Evolutionary conservation across 2,888 invertebrate species (phyloP), one percentile per base, ranked within the genome.

Genomic region (Villa cingulata): DNA sequence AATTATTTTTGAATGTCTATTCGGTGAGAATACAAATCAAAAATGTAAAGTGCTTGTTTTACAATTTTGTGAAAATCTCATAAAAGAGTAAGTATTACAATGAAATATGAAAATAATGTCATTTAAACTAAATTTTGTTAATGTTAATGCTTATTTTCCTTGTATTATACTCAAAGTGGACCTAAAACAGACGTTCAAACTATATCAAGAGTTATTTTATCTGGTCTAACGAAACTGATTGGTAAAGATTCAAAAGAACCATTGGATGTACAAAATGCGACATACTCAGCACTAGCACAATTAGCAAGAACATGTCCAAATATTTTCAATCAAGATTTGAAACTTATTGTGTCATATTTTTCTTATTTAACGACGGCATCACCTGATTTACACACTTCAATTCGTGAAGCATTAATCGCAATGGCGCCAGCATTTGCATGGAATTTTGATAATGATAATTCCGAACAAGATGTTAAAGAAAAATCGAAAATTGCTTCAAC

Each of bases 1-100:
- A 80, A 84, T 88, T 37, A 81, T 91, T 45, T 92, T 91, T 67
- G 89, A 91, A 57, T 84, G 88, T 4, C 70, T 94, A 14, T 90
- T 86, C 65, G 90, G 89, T 27, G 75, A 75, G 4, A 84, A 83
- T 57, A 87, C 89, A 0, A 91, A 90, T 68, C 74, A 81, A 0
- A 82, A 88, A 56, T 75, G 94, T 49, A 86, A 88, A 57, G 80
- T 80, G 7, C 72, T 86, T 66, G 84, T 89, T 1, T 71, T 94
- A 15, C 83, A 85, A 65, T 90, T 87, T 68, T 77, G 87, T 14
- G 76, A 83, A 48, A 85, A 86, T 58, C 77, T 91, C 41, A 81
- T 90, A 41, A 77, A 81, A 63, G 79, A 83, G 88, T 88, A 71
- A 76, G 81, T 74, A 42, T 23, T 41, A 18, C 32, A 2, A n/a